Conservation (phyloP, 2,797 vertebrate genomes). For the Pristis pectinata region DNA sequence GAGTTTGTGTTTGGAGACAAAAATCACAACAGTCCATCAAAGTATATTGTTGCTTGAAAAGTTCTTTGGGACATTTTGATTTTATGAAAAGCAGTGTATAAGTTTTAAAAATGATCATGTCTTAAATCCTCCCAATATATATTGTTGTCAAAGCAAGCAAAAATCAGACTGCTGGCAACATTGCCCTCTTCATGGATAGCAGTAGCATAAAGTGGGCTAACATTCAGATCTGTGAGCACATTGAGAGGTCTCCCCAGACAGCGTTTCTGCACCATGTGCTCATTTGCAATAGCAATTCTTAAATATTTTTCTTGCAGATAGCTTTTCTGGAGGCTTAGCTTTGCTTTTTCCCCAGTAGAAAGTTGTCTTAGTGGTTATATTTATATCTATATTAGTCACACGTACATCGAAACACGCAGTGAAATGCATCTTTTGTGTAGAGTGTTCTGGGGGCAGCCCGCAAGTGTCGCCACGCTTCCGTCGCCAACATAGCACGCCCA, state of each 20-base stretch:
- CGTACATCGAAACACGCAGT: too few species aligned
- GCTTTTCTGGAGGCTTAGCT: not conserved
- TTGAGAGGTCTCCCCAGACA: not conserved
- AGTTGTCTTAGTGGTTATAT: not conserved
- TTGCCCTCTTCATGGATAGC: not conserved
- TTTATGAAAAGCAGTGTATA: not conserved
- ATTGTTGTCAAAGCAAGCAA: not conserved
- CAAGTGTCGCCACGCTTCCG: too few species aligned
- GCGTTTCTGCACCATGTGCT: not conserved
- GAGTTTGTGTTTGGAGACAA: not conserved
- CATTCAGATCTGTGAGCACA: not conserved
- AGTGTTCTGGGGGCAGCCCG: too few species aligned
- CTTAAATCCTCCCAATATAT: not conserved
- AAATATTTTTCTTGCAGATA: not conserved
- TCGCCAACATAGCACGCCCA: too few species aligned
- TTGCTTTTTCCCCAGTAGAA: not conserved
- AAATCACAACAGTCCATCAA: not conserved
- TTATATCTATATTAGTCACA: too few species aligned
- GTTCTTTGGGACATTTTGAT: not conserved
- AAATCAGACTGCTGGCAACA: not conserved
- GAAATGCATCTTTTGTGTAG: too few species aligned
- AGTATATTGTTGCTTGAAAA: too few species aligned
- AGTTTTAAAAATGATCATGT: not conserved
- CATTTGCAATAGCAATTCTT: not conserved
- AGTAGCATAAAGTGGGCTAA: not conserved